phyloP scores from a whole-genome alignment of 2,797 vertebrate genomes.

The Sebastes taczanowskii region DNA sequence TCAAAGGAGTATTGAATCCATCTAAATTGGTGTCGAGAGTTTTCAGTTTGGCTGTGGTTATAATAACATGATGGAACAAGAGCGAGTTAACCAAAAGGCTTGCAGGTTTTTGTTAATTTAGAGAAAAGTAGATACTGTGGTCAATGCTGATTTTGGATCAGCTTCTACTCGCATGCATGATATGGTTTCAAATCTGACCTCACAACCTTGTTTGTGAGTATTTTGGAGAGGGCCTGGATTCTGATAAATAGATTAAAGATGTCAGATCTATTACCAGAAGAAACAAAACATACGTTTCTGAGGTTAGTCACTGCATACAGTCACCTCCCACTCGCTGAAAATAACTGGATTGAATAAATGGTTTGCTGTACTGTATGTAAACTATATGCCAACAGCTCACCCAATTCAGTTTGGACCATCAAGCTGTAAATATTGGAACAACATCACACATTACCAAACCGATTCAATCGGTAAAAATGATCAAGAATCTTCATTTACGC shows the following conservation, averaged over 20 bases:
- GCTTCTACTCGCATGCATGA: background rate
- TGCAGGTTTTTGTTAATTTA: background rate
- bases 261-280: background rate
- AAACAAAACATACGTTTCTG: background rate
- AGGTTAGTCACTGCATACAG: background rate
- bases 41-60: background rate
- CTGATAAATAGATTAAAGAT: background rate
- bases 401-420: background rate
- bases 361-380: background rate
- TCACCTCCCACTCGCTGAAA: background rate
- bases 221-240: too few relatives aligned
- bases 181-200: background rate
- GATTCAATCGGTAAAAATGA: background rate
- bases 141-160: background rate
- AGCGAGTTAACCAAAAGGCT: background rate
- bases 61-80: background rate
- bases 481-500: too few relatives aligned
- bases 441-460: background rate
- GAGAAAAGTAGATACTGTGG: background rate
- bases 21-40: slow-evolving; percentile 33
- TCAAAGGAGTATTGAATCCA: slow-evolving; percentile 42
- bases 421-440: background rate
- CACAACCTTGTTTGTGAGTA: too few relatives aligned
- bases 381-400: background rate
- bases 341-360: background rate